Evolutionary conservation across 2,797 vertebrate species (phyloP), one percentile per base, ranked within the genome.

Genomic region (Scarus forsteni): DNA sequence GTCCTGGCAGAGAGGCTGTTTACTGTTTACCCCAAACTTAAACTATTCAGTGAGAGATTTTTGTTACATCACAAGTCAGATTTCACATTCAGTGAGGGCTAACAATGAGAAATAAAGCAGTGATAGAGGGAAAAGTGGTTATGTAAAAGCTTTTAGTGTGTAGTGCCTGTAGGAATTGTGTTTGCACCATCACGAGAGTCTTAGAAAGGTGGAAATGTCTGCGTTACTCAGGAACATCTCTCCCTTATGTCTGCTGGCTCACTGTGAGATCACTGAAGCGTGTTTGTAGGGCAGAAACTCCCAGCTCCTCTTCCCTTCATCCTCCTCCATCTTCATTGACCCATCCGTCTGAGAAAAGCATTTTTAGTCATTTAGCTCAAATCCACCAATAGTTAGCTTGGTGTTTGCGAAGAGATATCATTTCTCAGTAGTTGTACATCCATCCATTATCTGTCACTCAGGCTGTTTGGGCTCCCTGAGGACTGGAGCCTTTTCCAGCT

Each of bases 1-100:
- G 86, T 89, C 87, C 88, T 84, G 88, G 87, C 85, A 73, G 68
- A 66, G 69, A 48, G 45, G 60, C 66, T 89, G 83, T 89, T 90
- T 90, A 84, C 85, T 83, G 85, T 86, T 91, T 86, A 88, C 70
- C 72, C 70, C 83, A 83, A 85, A 90, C 72, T 80, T 83, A 62
- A 88, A 71, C 65, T 54, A 70, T 82, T 85, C 59, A 71, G 38
- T 72, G 49, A 54, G 13, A 61, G 52, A 45, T 69, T 44, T 73
- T n/a, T n/a, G 39, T 66, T 43, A 36, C 51, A 54, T 51, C 61
- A 64, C 51, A 38, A 34, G 61, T 43, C 11, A 60, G 27, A 66
- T 66, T 67, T 70, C 43, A 71, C 42, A 46, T 44, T 73, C 19
- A 70, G 14, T 52, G 11, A 40, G 27, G 10, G 48, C 15, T 67